Evolutionary conservation across 2,888 invertebrate genomes (phyloP), one percentile per base, ranked within the genome.

Genomic region (Gari tellinella): DNA sequence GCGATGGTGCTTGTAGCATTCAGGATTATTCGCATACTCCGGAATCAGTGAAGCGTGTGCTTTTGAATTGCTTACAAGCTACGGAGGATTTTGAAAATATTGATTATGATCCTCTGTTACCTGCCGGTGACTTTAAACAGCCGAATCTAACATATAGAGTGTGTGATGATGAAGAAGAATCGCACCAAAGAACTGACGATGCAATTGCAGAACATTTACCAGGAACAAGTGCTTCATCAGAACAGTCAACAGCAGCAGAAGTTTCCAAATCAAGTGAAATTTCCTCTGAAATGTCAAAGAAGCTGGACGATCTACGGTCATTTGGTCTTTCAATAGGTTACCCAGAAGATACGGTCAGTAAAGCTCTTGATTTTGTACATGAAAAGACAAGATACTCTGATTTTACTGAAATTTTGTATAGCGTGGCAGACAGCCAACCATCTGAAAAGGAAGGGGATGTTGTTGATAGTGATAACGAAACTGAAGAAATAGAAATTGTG

Each of bases 361-460:
- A 76, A 60, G 86, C 83, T 48, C 64, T 87, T 7, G 55, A 67
- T 5, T 81, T 75, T 80, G 81, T 78, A 2, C 68, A 80, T 57
- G 80, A 81, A n/a, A 78, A 81, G 49, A 82, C 84, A 19, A 74
- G 80, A 26, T 85, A 85, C 21, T 73, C 82, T 37, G 85, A 85
- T 43, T 87, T 86, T 53, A 52, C 86, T 14, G 72, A 74, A 14
- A 61, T 85, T 43, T 60, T 86, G 17, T 76, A 72, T 60, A 60
- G 48, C 15, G 46, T 82, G 1, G 67, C 48, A 43, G 25, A 61
- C 38, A 52, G 23, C 5, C 17, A n/a, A 17, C 25, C 52, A 25
- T 31, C 38, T 19, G 17, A 23, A 23, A 49, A 10, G 49, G 21
- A 19, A 23, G 52, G 60, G 0, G 31, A 19, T 7, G 15, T 57